A percentile compares a stretch with the other conserved stretches of the same genome.
Evolutionary conservation across 1,140 invertebrate species (phyloP).

Genomic region (Zaprionus ornatus): DNA sequence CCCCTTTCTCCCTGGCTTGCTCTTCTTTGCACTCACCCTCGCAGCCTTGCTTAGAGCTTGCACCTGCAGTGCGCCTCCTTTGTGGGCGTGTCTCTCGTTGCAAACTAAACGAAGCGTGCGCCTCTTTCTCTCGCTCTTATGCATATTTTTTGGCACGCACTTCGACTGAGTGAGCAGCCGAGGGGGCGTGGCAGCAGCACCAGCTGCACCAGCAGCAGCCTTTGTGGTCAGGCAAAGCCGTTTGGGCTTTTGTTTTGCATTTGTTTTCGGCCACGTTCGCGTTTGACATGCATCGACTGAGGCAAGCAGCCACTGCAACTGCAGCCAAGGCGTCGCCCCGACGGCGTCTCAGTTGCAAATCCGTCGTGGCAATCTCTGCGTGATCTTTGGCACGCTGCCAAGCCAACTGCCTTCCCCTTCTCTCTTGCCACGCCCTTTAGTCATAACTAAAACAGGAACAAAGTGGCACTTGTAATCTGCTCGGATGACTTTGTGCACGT

Average conservation of each 20-base stretch:
- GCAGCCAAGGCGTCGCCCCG: conserved; percentile 32
- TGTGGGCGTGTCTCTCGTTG: conserved; percentile 47
- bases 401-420: conserved; percentile 1
- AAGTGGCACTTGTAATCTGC: conserved; percentile 51
- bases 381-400: conserved; percentile 66
- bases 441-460: conserved; percentile 23
- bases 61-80: not conserved
- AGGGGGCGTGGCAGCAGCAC: not conserved
- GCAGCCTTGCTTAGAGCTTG: not conserved
- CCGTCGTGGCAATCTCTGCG: conserved; percentile 59
- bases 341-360: conserved; percentile 58
- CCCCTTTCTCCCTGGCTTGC: not conserved
- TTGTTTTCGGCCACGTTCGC: conserved; percentile 62
- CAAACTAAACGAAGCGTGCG: conserved; percentile 50
- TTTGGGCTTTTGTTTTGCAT: conserved; percentile 64
- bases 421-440: not conserved
- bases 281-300: conserved; percentile 79
- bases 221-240: conserved; percentile 73
- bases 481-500: conserved; percentile 68
- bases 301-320: conserved; percentile 4
- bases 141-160: conserved; percentile 69
- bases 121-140: conserved; percentile 40
- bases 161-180: conserved; percentile 15
- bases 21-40: not conserved
- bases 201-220: conserved; percentile 5